Evolutionary conservation across 2,888 invertebrate genomes (phyloP).

Genomic region (Agrochola macilenta): DNA sequence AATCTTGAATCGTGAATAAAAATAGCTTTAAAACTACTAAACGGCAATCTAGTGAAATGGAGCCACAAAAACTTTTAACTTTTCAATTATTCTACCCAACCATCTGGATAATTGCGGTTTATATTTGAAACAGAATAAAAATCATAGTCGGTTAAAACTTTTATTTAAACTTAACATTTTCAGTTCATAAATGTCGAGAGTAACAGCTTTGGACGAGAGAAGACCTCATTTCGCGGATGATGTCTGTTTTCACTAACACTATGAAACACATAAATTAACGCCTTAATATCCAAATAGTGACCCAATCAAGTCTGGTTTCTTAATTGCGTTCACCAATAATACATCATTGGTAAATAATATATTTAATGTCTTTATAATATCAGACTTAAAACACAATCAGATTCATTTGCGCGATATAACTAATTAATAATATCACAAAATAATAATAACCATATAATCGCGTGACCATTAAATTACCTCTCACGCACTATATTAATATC

Average conservation of each 20-base stretch:
- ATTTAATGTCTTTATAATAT: background rate
- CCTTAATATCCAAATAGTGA: background rate
- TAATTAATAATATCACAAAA: constrained; percentile 4
- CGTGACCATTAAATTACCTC: constrained; percentile 50
- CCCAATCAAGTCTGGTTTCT: background rate
- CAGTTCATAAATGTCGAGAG: background rate
- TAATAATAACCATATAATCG: constrained; percentile 20
- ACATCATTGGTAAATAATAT: background rate
- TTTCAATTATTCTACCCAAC: constrained; percentile 52
- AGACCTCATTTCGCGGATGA: background rate
- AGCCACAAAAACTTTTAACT: constrained; percentile 45
- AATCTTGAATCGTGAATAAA: constrained; percentile 39
- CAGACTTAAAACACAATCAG: background rate
- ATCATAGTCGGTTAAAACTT: constrained; percentile 13
- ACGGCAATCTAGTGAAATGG: constrained; percentile 40
- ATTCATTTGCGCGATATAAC: background rate
- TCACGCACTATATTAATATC: constrained; percentile 30
- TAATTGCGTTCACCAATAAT: background rate
- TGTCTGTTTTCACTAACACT: background rate
- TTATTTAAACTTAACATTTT: constrained; percentile 14
- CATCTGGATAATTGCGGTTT: constrained; percentile 40
- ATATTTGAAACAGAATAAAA: constrained; percentile 40
- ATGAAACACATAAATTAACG: background rate
- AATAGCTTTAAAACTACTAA: constrained; percentile 27
- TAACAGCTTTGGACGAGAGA: background rate